Base-by-base conservation (phyloP, 2,113 vertebrate genomes). In the Bambusicola thoracicus region DNA sequence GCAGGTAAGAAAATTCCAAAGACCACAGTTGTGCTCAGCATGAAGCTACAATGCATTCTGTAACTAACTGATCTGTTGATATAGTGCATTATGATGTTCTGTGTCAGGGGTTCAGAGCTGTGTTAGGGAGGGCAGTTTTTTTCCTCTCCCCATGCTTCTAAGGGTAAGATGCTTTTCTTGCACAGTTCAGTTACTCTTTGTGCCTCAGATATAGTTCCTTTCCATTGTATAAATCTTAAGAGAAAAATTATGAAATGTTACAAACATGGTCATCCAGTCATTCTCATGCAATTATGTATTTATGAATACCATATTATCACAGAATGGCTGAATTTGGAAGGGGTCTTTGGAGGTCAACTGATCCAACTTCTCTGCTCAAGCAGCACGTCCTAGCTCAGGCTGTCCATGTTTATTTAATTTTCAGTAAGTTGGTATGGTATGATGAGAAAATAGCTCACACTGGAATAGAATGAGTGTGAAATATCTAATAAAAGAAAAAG, bases 401-500 rank as follows among this genome's bases (percentile, higher is more conserved):
- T 63, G 16, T 36, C 38, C 17, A 63, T 1, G 2, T 36, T 62
- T 51, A 22, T 38, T 86, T 29, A 21, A 48, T 89, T 87, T 70
- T 63, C 51, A 81, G 10, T 55, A 74, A 46, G 2, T 11, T 79
- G n/a, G n/a, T n/a, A 97, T 96, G 72, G 13, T 12, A 61, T 48
- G 77, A 79, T 89, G 90, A 87, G 81, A 83, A 79, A 59, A 58
- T 72, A 85, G 48, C 68, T 91, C 89, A 77, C 93, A 91, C 92
- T 94, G 85, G 76, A 89, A 91, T 77, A 95, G 51, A 87, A 85
- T 74, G 63, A 92, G 53, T 80, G 69, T 78, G 97, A 95, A 93
- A 70, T 46, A 84, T n/a, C 74, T 96, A 97, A 84, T 86, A 91
- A 96, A 91, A 95, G 90, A 88, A 95, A 97, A 96, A 89, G 70